phyloP scores from a whole-genome alignment of 2,888 invertebrate species.

The Ormia ochracea region DNA sequence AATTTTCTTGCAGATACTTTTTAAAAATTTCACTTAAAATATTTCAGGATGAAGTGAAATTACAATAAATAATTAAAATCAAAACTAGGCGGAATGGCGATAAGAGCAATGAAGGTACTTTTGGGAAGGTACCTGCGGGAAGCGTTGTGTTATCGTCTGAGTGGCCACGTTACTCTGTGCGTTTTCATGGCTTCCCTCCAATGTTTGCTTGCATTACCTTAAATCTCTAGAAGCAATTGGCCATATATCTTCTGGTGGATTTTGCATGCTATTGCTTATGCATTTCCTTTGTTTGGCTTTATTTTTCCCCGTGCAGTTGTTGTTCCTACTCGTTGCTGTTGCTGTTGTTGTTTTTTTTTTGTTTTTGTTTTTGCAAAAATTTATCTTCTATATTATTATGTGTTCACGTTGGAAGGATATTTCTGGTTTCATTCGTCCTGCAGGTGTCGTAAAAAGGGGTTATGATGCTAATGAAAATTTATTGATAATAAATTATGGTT shows the following conservation, averaged over 20 bases:
- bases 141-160: no score
- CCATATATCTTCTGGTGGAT: background rate
- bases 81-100: no score
- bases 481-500: constrained; percentile 74
- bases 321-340: background rate
- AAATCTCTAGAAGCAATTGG: background rate
- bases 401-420: constrained; percentile 27
- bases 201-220: background rate
- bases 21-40: no score
- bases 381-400: constrained; percentile 29
- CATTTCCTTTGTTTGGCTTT: background rate
- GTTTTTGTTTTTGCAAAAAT: no score
- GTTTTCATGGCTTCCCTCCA: background rate
- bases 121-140: no score
- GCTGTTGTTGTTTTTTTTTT: constrained; percentile 3
- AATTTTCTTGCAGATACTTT: no score
- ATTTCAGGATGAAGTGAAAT: no score
- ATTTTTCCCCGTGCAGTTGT: constrained; percentile 12
- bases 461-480: constrained; percentile 75
- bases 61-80: no score
- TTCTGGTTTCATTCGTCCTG: constrained; percentile 52
- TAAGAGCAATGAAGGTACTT: no score
- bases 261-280: background rate
- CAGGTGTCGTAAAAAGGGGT: constrained; percentile 62
- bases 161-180: no score